These are phyloP conservation scores for Isotomurus palustris DNA, from an alignment of 2,888 invertebrate genomes.

Conservation along the genomic window DNA sequence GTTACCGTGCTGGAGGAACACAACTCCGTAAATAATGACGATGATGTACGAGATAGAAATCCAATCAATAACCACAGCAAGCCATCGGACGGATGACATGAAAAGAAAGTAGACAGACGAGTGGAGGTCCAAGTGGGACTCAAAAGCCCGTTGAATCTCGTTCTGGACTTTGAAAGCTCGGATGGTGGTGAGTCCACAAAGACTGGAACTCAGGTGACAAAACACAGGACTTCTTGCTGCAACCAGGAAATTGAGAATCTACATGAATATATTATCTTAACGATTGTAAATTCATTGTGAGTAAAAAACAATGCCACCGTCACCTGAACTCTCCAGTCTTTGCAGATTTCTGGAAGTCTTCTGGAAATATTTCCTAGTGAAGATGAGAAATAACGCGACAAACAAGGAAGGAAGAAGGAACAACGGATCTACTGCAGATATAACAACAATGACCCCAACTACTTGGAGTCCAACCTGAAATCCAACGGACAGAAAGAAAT, in stretches of 20 bases:
- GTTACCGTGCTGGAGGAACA: slow-evolving; percentile 52
- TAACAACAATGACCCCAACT: slow-evolving; percentile 34
- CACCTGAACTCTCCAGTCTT: slow-evolving; percentile 53
- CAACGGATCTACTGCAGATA: slow-evolving; percentile 32
- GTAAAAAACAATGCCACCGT: slow-evolving; percentile 1
- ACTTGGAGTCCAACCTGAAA: slow-evolving; percentile 48
- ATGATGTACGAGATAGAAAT: slow-evolving; percentile 81
- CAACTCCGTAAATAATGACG: slow-evolving; percentile 77
- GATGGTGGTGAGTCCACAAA: slow-evolving; percentile 43
- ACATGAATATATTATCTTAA: no score
- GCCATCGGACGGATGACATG: slow-evolving; percentile 81
- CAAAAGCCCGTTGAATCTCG: slow-evolving; percentile 71
- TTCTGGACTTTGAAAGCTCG: slow-evolving; percentile 80
- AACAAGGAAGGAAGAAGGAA: slow-evolving; percentile 49
- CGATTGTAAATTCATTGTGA: no score
- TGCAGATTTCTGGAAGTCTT: slow-evolving; percentile 53
- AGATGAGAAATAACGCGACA: slow-evolving; percentile 50
- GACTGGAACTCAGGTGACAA: slow-evolving; percentile 42
- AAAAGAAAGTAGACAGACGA: slow-evolving; percentile 76
- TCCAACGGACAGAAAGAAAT: background rate
- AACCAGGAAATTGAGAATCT: slow-evolving; percentile 14
- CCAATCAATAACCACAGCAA: slow-evolving; percentile 70
- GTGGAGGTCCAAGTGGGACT: slow-evolving; percentile 60
- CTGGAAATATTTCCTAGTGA: slow-evolving; percentile 52
- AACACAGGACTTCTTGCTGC: slow-evolving; percentile 54